These are phyloP conservation scores for Rhinogobio ventralis DNA, from an alignment of 2,797 vertebrate species.

Conservation along the genomic window DNA sequence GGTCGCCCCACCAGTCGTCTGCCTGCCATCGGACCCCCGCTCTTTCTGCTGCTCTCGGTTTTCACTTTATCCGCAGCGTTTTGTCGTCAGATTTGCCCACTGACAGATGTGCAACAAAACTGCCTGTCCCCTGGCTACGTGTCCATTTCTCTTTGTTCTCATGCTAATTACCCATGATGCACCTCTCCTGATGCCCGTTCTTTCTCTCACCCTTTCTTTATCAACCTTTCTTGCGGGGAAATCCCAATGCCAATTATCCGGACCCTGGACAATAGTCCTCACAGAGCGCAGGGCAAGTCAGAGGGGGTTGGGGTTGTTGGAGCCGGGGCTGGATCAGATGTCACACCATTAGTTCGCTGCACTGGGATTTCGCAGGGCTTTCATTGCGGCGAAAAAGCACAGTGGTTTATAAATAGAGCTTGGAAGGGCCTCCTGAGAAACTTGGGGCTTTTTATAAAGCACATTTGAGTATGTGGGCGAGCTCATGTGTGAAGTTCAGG, in stretches of 20 bases:
- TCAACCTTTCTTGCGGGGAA: constrained; percentile 71
- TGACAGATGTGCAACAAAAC: constrained; percentile 65
- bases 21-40: background rate
- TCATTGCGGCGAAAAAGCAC: constrained; percentile 63
- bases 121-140: constrained; percentile 27
- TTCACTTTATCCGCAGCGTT: constrained; percentile 17
- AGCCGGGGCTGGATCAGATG: constrained; percentile 70
- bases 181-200: constrained; percentile 63
- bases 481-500: constrained; percentile 6
- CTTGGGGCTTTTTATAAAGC: constrained; percentile 59
- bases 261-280: constrained; percentile 66
- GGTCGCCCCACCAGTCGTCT: constrained; percentile 27
- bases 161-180: constrained; percentile 65
- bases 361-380: constrained; percentile 66
- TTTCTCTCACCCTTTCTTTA: constrained; percentile 70
- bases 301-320: constrained; percentile 52
- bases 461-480: constrained; percentile 60
- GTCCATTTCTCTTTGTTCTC: constrained; percentile 68
- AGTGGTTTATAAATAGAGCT: constrained; percentile 77
- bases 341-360: constrained; percentile 66
- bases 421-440: constrained; percentile 62
- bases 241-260: constrained; percentile 71
- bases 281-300: constrained; percentile 57
- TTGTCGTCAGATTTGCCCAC: constrained; percentile 58
- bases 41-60: background rate